Conservation (phyloP, 2,888 invertebrate species). For the Neocrepidodera transversa region DNA sequence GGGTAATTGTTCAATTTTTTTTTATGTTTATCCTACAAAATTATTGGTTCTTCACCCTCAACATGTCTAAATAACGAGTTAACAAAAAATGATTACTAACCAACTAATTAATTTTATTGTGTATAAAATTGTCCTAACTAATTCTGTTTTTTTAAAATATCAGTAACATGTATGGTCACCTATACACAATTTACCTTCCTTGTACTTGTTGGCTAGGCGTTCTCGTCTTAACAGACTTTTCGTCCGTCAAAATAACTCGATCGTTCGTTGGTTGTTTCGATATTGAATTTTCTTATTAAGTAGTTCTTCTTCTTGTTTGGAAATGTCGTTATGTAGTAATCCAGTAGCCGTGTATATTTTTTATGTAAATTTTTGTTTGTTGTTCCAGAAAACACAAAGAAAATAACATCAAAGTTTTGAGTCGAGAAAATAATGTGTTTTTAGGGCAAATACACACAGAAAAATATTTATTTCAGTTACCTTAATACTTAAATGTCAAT, state of each 20-base stretch:
- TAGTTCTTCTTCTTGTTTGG: conserved; percentile 15
- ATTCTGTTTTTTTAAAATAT: too few species aligned
- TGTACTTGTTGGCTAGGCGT: neutral
- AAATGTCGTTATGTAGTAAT: conserved; percentile 11
- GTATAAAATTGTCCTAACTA: too few species aligned
- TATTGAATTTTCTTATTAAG: conserved; percentile 23
- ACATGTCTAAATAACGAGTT: too few species aligned
- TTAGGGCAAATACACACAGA: too few species aligned
- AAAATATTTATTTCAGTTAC: too few species aligned
- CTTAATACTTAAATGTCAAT: too few species aligned
- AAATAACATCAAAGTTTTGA: neutral
- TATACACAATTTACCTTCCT: neutral
- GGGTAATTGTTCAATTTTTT: too few species aligned
- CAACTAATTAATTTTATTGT: too few species aligned
- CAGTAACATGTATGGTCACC: neutral
- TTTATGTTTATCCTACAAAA: too few species aligned
- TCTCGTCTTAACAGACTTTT: neutral
- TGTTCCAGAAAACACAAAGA: conserved; percentile 15
- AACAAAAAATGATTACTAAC: too few species aligned
- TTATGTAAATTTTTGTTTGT: conserved; percentile 17
- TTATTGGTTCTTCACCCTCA: too few species aligned
- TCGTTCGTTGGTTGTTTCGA: conserved; percentile 2
- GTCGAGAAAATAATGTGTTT: too few species aligned
- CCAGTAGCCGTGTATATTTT: conserved; percentile 12
- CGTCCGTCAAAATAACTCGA: neutral